Base-by-base conservation (phyloP, 2,888 invertebrate species). In the Macrosoma leucophasiata region DNA sequence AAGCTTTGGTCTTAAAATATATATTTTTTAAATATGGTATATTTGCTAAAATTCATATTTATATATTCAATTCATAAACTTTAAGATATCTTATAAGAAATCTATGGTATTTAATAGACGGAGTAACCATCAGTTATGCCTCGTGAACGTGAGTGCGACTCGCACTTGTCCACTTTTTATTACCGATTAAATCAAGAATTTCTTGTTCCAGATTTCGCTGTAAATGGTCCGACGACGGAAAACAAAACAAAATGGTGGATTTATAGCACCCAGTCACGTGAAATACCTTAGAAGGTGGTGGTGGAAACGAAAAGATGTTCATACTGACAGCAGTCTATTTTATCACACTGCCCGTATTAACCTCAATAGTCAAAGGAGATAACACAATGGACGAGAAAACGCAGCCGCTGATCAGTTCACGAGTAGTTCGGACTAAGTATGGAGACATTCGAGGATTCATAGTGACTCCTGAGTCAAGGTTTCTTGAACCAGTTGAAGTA, bases 401-500 rank as follows among this genome's bases (percentile, higher is more conserved):
- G 11, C 69, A 66, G 44, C 74, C 76, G n/a, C 76, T 89, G 52
- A 86, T 94, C 50, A 92, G 92, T 58, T 93, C 93, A 53, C 89
- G 95, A 61, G 92, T 93, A 54, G 94, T 95, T 46, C 88, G 92
- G 69, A 95, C 94, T 55, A 94, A 95, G 70, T 93, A 95, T 71
- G 95, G 95, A 46, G 94, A 93, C 65, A 88, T 95, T 47, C 90
- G 93, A 62, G 95, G 95, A 29, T 90, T 93, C 52, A 93, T 95
- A 56, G 91, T 93, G 34, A 91, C 92, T 41, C 89, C 93, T 51
- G 94, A 94, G 55, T 88, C 91, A 13, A 89, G 93, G 48, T 91
- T 90, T 63, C 77, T 95, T 52, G 94, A 94, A 69, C 92, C 94
- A 35, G 96, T 97, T 11, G 97, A 97, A 72, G 93, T 95, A 45